Base-by-base conservation (phyloP, 2,113 vertebrate genomes). In the Paedocypris sp. region DNA sequence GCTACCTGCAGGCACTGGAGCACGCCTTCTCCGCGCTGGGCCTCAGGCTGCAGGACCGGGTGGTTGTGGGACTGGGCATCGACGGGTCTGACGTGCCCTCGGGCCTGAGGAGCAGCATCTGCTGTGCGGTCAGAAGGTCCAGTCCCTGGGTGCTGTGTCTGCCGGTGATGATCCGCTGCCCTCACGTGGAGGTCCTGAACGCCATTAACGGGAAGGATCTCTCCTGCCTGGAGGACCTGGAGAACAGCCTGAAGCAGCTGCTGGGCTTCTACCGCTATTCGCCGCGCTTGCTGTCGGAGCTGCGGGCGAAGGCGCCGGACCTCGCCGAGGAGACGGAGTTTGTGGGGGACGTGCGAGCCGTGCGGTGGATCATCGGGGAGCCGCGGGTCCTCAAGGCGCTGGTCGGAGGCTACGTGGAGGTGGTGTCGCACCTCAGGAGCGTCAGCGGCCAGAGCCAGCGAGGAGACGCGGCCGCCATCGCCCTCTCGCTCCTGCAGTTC, bases 261-360 rank as follows among this genome's bases (percentile, higher is more conserved):
- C 86, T 98, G 26, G 92, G 94, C 62, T 97, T 98, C 75, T 98
- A 97, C 68, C 90, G 93, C 41, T 98, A 98, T 57, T 96, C 90
- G 0, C 94, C 94, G 0, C 86, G 90, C 25, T 88, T 97, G 79
- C 87, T 98, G 92, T 82, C 90, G 0, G 93, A 94, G 75, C 76
- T 98, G 41, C 87, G 92, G 10, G 80, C 85, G 29, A 90, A 88
- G 0, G 93, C 94, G 9, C 85, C 93, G 3, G 92, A 91, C 0
- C 82, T 98, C 5, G 94, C 91, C 0, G 93, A 96, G 74, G 92
- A 98, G 79, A 91, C 92, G 0, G 91, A 96, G 75, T 94, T 94
- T 73, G 77, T 98, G 3, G 94, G 94, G 10, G 94, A 98, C 73
- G 91, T 98, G 60, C 83, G 92, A 42, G 93, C 90, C 0, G 84